A percentile compares a stretch with the other conserved stretches of the same genome.
phyloP scores from a whole-genome alignment of 2,113 vertebrate species.

The Plecturocebus donacophilus region DNA sequence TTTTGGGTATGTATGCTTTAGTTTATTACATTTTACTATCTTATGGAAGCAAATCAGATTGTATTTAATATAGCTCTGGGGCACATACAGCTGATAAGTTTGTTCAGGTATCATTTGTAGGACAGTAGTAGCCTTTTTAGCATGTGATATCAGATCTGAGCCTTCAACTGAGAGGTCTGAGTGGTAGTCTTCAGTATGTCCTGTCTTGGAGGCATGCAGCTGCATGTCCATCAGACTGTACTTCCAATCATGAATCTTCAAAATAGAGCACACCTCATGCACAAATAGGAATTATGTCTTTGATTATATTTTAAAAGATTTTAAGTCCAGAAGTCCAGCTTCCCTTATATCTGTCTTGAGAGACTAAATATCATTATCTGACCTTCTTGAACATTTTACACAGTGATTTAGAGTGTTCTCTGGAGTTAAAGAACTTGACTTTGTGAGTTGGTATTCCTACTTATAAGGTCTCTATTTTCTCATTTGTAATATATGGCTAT shows the following conservation, averaged over 20 bases:
- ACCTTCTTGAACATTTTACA: not conserved
- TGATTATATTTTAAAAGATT: conserved; percentile 13
- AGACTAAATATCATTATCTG: not conserved
- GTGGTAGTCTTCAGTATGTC: not conserved
- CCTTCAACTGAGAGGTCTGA: not conserved
- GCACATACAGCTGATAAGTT: not conserved
- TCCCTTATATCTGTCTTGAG: not conserved
- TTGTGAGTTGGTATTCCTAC: not conserved
- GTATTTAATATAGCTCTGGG: not conserved
- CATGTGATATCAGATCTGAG: not conserved
- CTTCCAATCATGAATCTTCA: not conserved
- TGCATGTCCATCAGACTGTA: not conserved
- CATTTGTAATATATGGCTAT: not conserved
- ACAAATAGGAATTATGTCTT: not conserved
- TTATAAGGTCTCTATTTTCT: not conserved
- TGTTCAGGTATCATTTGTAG: not conserved
- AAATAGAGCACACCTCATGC: not conserved
- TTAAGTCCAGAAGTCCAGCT: not conserved
- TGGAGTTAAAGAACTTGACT: not conserved
- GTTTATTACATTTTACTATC: not conserved
- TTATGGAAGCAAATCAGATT: not conserved
- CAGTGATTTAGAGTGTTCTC: not conserved
- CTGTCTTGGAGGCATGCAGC: not conserved
- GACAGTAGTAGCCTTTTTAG: not conserved
- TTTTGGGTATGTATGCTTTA: not conserved